Conservation (phyloP, 2,888 invertebrate species). For the Iphiclides podalirius region DNA sequence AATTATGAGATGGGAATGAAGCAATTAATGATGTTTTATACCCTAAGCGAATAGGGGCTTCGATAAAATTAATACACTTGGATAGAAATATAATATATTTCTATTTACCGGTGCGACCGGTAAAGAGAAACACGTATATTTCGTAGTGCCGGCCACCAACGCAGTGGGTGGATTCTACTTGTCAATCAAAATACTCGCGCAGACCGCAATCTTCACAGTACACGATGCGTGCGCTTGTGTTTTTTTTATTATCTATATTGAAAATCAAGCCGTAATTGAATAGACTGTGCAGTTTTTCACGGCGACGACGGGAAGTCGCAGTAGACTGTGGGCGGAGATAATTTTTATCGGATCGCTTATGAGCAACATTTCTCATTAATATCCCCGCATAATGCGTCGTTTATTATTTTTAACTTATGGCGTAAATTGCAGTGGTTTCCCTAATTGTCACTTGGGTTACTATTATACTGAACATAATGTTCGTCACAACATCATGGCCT, state of each 20-base stretch:
- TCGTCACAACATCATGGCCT: too few species aligned
- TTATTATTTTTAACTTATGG: neutral
- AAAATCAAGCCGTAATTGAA: constrained; percentile 24
- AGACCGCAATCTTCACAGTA: constrained; percentile 46
- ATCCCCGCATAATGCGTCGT: neutral
- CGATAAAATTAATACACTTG: too few species aligned
- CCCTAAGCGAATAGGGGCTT: constrained; percentile 52
- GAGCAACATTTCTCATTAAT: neutral
- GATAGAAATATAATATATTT: too few species aligned
- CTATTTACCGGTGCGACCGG: too few species aligned
- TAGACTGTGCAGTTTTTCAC: constrained; percentile 13
- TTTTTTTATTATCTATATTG: constrained; percentile 25
- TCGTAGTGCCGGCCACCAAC: constrained; percentile 56
- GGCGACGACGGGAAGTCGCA: constrained; percentile 13
- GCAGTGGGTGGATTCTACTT: constrained; percentile 53
- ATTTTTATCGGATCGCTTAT: neutral
- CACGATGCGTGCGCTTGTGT: constrained; percentile 30
- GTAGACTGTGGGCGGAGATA: neutral
- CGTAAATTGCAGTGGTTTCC: neutral
- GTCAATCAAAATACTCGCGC: constrained; percentile 56
- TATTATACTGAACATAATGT: too few species aligned
- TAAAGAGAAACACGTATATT: constrained; percentile 44
- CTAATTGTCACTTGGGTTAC: neutral
- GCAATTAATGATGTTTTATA: constrained; percentile 53
- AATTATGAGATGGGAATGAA: constrained; percentile 35